Percentiles rank a stretch among this genome's conserved stretches.
Conservation (phyloP, 2,797 vertebrate species). For the Emydoidea blandingii region DNA sequence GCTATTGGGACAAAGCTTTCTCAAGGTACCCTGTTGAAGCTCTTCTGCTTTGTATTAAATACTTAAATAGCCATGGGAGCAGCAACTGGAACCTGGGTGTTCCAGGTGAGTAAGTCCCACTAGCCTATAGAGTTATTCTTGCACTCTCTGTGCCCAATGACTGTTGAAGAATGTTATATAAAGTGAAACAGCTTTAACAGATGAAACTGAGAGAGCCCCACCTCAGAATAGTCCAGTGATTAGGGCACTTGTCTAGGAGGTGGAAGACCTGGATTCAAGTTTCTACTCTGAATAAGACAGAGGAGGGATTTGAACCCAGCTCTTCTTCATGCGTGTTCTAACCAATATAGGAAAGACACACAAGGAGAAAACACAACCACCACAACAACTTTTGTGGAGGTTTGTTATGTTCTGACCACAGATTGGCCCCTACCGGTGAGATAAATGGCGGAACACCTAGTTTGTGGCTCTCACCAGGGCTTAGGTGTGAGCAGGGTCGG, state of each 20-base stretch:
- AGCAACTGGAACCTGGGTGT: not conserved
- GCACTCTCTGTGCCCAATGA: not conserved
- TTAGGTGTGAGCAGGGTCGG: not conserved
- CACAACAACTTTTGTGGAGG: not conserved
- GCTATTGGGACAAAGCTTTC: too few species aligned
- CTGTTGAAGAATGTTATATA: not conserved
- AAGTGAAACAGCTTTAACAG: not conserved
- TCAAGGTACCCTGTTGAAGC: not conserved
- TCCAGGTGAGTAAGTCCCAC: not conserved
- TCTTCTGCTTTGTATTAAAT: not conserved
- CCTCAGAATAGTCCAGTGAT: not conserved
- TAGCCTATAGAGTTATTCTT: not conserved
- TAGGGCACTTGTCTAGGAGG: not conserved
- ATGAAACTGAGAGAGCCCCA: not conserved
- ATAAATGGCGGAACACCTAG: not conserved
- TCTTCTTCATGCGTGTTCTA: not conserved
- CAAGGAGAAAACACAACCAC: not conserved
- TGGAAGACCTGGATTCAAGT: not conserved
- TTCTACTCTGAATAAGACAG: not conserved
- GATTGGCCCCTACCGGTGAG: not conserved
- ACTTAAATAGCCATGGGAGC: not conserved
- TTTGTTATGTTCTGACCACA: not conserved
- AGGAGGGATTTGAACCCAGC: not conserved
- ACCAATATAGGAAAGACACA: not conserved
- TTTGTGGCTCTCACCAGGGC: not conserved